Base-by-base conservation (phyloP, 2,797 vertebrate species). In the Selene dorsalis region DNA sequence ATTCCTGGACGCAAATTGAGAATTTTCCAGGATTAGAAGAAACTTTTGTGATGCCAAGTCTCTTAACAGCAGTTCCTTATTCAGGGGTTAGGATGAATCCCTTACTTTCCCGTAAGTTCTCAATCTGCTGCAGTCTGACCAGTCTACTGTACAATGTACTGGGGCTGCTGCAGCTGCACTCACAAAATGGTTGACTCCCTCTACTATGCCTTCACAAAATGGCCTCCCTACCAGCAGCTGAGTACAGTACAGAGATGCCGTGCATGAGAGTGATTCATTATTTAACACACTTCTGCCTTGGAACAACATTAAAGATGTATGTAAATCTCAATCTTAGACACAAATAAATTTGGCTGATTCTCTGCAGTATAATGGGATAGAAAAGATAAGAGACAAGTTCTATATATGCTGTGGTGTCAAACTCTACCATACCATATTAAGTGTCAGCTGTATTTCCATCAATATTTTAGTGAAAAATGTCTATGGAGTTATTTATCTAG, bases 121-220 rank as follows among this genome's bases (percentile, higher is more conserved):
- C 60, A 47, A 73, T 82, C 26, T 63, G 55, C 64, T 75, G 35
- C 35, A 60, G 77, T 69, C 74, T 74, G 64, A 52, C 63, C 24
- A 8, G 58, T 63, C 60, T 63, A 84, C 66, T 80, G 79, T 79
- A 71, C 79, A 81, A 50, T 63, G 58, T 18, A 80, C 73, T 70
- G 57, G 66, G 50, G 80, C 79, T 84, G 78, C 86, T 83, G 82
- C 87, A 91, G 91, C 90, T 89, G 88, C 85, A 75, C 65, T 87
- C 86, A 95, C 92, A 95, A 95, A 94, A 95, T 95, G 94, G 95
- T 93, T 74, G 94, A 87, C 90, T 91, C 82, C 66, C 79, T 70
- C 68, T 77, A 77, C 61, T 75, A 85, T 82, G 79, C 78, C 83
- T 87, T 59, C 85, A 95, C 94, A 95, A 95, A 95, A 95, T 95